Base-by-base conservation (phyloP, 92 coral and sea anemone species). In the Zoanthus gigantus region DNA sequence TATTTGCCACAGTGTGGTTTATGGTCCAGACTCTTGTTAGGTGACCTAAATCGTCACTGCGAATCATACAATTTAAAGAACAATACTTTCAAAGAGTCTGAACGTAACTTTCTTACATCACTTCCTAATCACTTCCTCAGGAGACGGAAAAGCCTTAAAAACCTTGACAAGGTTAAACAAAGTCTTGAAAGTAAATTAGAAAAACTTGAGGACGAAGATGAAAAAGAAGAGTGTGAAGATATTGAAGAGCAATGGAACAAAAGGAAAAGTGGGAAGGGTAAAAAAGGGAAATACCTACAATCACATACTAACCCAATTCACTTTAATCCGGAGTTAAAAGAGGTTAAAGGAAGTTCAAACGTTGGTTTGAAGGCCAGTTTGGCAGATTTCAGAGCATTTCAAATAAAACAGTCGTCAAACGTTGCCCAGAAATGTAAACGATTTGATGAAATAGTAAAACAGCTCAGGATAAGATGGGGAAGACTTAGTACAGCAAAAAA, bases 11-110 rank as follows among this genome's bases (percentile, higher is more conserved):
- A n/a, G 30, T 86, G 89, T 30, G 57, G 65, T 5, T 30, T 86
- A 10, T 86, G 84, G 89, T 85, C 89, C 13, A 50, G 71, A 11
- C 58, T 85, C 13, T 74, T 76, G 10, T 32, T 86, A 18, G 89
- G 89, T 3, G 89, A 86, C 61, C 53, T 86, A 71, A 46, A 42
- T 7, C 72, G 71, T 58, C 68, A 84, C 47, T 31, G 7, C 47
- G 16, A 29, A 7, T 56, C 44, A 32, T 60, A 82, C 66, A 9
- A 15, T 14, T 3, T 58, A 7, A 65, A 65, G 18, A 9, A 17
- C 17, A 28, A 65, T 10, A 13, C 56, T 13, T 47, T 12, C 54
- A 44, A 52, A n/a, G 18, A 16, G 10, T 30, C 10, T 5, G 56
- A 44, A 34, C 58, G 74, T 7, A 83, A 83, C 46, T 42, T 45